Evolutionary conservation across 2,888 invertebrate genomes (phyloP).

Genomic region (Agonopterix subpropinquella): DNA sequence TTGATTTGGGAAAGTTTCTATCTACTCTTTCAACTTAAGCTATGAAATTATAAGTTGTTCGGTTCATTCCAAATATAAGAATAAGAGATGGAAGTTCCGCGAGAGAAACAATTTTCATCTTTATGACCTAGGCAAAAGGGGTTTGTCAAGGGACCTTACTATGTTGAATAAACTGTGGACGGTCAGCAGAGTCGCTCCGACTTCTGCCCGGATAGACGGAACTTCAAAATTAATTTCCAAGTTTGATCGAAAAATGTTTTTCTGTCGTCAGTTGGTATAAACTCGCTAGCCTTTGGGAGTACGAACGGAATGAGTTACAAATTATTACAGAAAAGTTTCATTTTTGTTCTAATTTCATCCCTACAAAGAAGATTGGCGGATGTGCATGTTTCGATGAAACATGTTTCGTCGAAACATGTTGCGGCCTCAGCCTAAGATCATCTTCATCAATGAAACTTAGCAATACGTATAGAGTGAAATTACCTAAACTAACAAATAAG

Average conservation of each 20-base stretch:
- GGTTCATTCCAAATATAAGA: neutral
- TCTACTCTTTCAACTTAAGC: constrained; percentile 25
- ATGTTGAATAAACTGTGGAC: neutral
- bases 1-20: constrained; percentile 1
- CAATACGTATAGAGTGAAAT: too few relatives aligned
- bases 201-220: constrained; percentile 33
- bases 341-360: too few relatives aligned
- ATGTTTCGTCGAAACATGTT: too few relatives aligned
- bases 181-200: too few relatives aligned
- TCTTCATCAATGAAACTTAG: too few relatives aligned
- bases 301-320: neutral
- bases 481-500: too few relatives aligned
- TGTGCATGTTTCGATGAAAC: too few relatives aligned
- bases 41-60: constrained; percentile 33
- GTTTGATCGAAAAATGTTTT: constrained; percentile 65
- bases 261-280: neutral
- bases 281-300: neutral
- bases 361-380: too few relatives aligned
- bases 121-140: neutral
- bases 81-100: neutral
- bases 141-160: neutral
- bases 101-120: too few relatives aligned
- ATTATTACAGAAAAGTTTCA: too few relatives aligned
- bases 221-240: constrained; percentile 66
- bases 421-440: too few relatives aligned